Conservation (phyloP, 2,888 invertebrate species). For the Metalampra italica region DNA sequence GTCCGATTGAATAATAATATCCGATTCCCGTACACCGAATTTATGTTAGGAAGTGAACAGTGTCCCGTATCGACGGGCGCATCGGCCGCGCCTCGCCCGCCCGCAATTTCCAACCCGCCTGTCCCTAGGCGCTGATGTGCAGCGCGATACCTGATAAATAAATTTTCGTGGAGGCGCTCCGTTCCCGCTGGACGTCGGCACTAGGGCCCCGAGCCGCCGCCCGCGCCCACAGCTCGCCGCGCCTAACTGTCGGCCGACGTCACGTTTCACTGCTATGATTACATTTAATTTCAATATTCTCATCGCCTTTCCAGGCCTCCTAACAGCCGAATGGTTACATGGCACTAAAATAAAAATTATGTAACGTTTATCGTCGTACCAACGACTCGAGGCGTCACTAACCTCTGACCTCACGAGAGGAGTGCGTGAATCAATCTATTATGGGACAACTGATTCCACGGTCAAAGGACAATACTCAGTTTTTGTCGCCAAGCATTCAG, state of each 20-base stretch:
- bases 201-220: conserved; percentile 26
- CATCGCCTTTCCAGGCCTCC: conserved; percentile 25
- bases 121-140: conserved; percentile 57
- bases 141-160: conserved; percentile 60
- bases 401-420: conserved; percentile 21
- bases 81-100: conserved; percentile 54
- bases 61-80: conserved; percentile 65
- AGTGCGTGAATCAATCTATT: conserved; percentile 18
- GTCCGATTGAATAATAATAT: conserved; percentile 78
- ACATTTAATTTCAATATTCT: conserved; percentile 52
- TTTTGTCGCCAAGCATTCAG: conserved; percentile 16
- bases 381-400: conserved; percentile 13
- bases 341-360: conserved; percentile 19
- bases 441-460: conserved; percentile 14
- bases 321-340: conserved; percentile 11
- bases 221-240: conserved; percentile 34
- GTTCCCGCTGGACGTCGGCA: conserved; percentile 26
- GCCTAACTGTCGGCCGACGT: conserved; percentile 50
- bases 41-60: conserved; percentile 75
- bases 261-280: conserved; percentile 49
- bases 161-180: conserved; percentile 45
- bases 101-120: conserved; percentile 53
- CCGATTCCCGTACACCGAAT: conserved; percentile 75
- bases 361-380: conserved; percentile 13
- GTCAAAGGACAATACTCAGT: conserved; percentile 16